Base-by-base conservation (phyloP, 1,140 invertebrate species). In the Berghia stephanieae region DNA sequence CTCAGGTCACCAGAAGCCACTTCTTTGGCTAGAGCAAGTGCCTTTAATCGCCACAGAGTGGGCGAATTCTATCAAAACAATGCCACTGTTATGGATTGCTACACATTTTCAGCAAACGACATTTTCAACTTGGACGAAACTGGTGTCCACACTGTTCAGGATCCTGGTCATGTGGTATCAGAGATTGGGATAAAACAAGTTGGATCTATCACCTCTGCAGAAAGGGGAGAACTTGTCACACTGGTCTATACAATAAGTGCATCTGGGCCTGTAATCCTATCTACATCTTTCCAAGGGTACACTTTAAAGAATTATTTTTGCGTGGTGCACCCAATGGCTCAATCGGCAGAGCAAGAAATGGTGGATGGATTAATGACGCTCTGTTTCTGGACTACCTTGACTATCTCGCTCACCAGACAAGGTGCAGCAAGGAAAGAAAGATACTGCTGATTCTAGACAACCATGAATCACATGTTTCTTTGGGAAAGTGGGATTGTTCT, bases 121-220 rank as follows among this genome's bases (percentile, higher is more conserved):
- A 89, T 90, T 38, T 90, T 88, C 81, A 92, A 91, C 84, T 84
- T 88, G 13, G 90, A 91, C 81, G 91, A 91, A 82, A 91, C 88
- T 8, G 90, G 90, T 8, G 80, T 90, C 60, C 88, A 87, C 43
- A 91, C 89, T 18, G 88, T 90, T 8, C 86, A 90, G 36, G 88
- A 87, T 78, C 84, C 86, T 40, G 70, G 78, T 40, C 89, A 88
- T 82, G 83, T 92, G 71, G 77, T 80, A 0, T 40, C 91, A 24
- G 84, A 87, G 49, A 82, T 79, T 72, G 89, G 89, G 49, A 71
- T 77, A 38, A 88, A 86, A 79, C 86, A 91, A 85, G 86, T 91
- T 13, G 89, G 87, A 49, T 70, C 89, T 24, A 89, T 87, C 5
- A 90, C 88, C 46, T 88, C 83, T 3, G 90, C 91, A 84, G 75